These are phyloP conservation scores for Vulpes ferrilata DNA, from an alignment of 2,113 vertebrate genomes.

Conservation along the genomic window DNA sequence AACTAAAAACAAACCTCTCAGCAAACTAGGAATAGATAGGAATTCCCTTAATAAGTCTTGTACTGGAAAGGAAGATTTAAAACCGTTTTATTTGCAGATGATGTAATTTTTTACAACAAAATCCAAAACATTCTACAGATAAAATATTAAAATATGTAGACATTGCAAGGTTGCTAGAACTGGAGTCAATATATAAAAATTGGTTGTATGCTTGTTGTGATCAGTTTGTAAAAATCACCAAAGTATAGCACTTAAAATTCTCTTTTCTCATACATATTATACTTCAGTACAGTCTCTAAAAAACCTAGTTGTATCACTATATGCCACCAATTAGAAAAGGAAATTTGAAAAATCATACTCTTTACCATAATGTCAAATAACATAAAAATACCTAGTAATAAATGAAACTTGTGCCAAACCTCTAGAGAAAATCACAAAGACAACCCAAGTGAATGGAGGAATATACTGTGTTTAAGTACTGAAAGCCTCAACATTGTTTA, in stretches of 20 bases:
- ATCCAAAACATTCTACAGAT: background rate
- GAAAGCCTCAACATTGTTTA: background rate
- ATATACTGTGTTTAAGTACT: background rate
- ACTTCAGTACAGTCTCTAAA: background rate
- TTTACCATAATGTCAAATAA: background rate
- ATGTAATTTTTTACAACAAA: background rate
- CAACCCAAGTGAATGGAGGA: background rate
- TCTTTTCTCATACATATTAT: background rate
- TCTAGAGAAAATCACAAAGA: background rate
- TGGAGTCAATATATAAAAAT: background rate
- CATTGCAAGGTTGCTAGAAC: background rate
- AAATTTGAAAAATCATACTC: background rate
- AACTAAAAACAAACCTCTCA: background rate
- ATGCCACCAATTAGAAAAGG: background rate
- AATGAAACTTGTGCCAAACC: background rate
- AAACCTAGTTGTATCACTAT: background rate
- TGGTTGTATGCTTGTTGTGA: background rate
- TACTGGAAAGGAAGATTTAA: background rate
- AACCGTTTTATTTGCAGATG: background rate
- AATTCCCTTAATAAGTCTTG: background rate
- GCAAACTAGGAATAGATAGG: background rate
- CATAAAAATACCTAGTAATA: background rate
- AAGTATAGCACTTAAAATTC: background rate
- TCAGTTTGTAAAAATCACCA: constrained; percentile 21
- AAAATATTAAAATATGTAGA: constrained; percentile 16